phyloP scores from a whole-genome alignment of 1,140 invertebrate species.

The Saccostrea glomerata region DNA sequence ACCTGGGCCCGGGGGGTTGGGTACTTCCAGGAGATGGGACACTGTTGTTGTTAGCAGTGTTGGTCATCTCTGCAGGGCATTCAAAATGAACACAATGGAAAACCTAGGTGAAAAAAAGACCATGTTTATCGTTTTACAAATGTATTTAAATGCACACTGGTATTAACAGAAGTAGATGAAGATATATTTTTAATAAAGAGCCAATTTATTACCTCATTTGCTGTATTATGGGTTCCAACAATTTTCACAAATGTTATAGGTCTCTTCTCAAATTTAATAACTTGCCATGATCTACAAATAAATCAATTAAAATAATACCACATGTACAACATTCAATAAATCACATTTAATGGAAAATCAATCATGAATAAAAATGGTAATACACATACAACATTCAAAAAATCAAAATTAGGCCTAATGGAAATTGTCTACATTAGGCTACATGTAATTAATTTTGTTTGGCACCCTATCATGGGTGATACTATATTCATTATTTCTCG shows the following conservation, averaged over 20 bases:
- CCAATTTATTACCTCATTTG: constrained; percentile 86
- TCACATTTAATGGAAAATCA: constrained; percentile 25
- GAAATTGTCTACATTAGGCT: too few species aligned
- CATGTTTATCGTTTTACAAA: neutral
- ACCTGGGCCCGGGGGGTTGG: constrained; percentile 39
- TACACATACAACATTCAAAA: too few species aligned
- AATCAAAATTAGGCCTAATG: too few species aligned
- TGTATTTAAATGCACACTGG: neutral
- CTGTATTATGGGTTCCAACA: constrained; percentile 96
- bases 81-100: constrained; percentile 99
- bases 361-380: neutral
- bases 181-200: neutral
- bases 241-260: constrained; percentile 97
- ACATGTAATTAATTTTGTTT: too few species aligned
- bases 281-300: constrained; percentile 87
- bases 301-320: neutral
- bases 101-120: constrained; percentile 83
- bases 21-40: constrained; percentile 44
- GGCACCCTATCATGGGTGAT: too few species aligned
- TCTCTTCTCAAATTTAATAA: constrained; percentile 88
- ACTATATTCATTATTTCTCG: too few species aligned
- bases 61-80: constrained; percentile 84
- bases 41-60: constrained; percentile 46
- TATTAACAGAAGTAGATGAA: neutral
- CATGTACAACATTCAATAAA: too few species aligned